Percentiles rank a stretch among this genome's conserved stretches.
These are phyloP conservation scores for Regulus satrapa DNA, from an alignment of 2,113 vertebrate species.

Conservation along the genomic window DNA sequence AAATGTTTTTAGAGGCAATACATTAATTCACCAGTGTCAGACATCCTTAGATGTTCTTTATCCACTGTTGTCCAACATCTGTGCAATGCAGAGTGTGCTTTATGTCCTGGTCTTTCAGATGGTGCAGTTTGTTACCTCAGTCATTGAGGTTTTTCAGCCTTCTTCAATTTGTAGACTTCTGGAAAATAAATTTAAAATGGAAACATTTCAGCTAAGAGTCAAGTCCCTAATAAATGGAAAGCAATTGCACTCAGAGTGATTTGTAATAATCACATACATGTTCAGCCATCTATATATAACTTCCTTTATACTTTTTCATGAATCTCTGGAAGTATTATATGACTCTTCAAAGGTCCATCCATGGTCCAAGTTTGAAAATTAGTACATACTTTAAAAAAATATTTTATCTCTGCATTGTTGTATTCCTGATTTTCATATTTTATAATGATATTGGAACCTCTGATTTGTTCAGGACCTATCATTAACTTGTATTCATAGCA, in stretches of 20 bases:
- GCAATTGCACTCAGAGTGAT: neutral
- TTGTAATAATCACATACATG: neutral
- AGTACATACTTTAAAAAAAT: accelerated
- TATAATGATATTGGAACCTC: neutral
- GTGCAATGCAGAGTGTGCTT: neutral
- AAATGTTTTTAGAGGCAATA: neutral
- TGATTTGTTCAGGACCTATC: neutral
- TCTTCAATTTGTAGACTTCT: neutral
- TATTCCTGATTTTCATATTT: neutral
- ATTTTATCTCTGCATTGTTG: neutral
- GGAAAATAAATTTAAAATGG: neutral
- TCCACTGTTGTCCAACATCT: neutral
- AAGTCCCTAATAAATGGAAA: neutral
- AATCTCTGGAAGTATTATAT: neutral
- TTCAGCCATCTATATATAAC: neutral
- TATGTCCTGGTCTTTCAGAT: neutral
- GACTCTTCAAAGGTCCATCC: neutral
- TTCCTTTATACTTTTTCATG: neutral
- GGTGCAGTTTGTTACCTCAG: neutral
- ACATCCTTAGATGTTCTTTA: neutral
- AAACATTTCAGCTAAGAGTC: neutral
- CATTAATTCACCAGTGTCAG: neutral
- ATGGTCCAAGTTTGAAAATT: neutral
- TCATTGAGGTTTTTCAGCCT: neutral
- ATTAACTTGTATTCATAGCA: neutral